Percentiles rank a stretch among this genome's conserved stretches.
Evolutionary conservation across 1,140 invertebrate genomes (phyloP).

Genomic region (Eurosta solidaginis): DNA sequence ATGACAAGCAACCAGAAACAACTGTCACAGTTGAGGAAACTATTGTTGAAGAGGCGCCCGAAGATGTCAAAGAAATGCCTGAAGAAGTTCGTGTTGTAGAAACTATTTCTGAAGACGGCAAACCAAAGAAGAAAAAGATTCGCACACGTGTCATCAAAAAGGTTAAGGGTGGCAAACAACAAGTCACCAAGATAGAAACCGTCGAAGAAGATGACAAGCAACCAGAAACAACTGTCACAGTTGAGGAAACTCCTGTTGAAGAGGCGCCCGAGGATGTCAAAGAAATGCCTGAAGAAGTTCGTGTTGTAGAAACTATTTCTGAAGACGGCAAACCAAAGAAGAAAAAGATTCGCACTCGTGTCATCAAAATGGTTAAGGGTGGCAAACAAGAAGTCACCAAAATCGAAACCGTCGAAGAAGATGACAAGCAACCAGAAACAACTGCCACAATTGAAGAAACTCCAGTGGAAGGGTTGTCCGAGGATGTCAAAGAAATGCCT

Average conservation of each 20-base stretch:
- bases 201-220: conserved; percentile 39
- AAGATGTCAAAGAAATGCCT: conserved; percentile 51
- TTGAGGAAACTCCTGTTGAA: conserved; percentile 35
- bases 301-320: conserved; percentile 46
- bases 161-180: conserved; percentile 44
- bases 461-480: conserved; percentile 30
- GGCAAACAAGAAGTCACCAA: conserved; percentile 39
- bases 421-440: conserved; percentile 43
- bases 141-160: conserved; percentile 45
- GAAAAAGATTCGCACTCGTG: conserved; percentile 36
- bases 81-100: conserved; percentile 44
- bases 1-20: conserved; percentile 39
- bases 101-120: conserved; percentile 35
- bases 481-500: conserved; percentile 40
- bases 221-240: conserved; percentile 17
- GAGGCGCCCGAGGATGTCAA: conserved; percentile 39
- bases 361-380: conserved; percentile 33
- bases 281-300: conserved; percentile 48
- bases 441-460: conserved; percentile 41
- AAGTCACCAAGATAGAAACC: conserved; percentile 51
- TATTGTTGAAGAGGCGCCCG: conserved; percentile 5
- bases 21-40: conserved; percentile 36
- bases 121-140: conserved; percentile 44
- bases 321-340: conserved; percentile 39
- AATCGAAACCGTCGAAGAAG: conserved; percentile 46